Conservation (phyloP, 1,140 invertebrate genomes). For the Drosophila eugracilis region DNA sequence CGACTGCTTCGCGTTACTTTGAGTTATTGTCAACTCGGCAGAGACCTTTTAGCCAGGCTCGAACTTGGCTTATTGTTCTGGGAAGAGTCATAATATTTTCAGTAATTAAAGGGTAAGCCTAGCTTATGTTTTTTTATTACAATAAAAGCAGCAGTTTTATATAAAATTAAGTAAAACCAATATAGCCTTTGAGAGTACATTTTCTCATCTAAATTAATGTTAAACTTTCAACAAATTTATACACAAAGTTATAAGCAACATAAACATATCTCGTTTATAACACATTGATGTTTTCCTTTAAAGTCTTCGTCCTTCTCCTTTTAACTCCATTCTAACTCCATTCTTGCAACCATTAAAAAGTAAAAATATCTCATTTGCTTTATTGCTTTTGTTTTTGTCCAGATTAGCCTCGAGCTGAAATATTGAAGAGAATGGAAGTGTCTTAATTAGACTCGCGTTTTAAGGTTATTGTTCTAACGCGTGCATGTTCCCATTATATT, state of each 20-base stretch:
- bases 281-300: not conserved
- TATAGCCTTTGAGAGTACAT: too few species aligned
- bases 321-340: too few species aligned
- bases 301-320: too few species aligned
- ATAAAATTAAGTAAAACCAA: too few species aligned
- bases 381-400: slow-evolving; percentile 24
- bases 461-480: slow-evolving; percentile 63
- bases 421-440: slow-evolving; percentile 15
- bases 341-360: slow-evolving; percentile 8
- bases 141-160: too few species aligned
- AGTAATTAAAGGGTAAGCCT: not conserved
- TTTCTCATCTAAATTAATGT: too few species aligned
- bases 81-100: not conserved
- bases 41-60: slow-evolving; percentile 4
- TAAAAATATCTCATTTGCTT: slow-evolving; percentile 6
- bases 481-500: slow-evolving; percentile 56
- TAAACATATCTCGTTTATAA: too few species aligned
- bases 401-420: slow-evolving; percentile 5
- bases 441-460: slow-evolving; percentile 66
- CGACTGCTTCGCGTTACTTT: slow-evolving; percentile 39
- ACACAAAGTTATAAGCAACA: not conserved
- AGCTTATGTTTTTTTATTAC: too few species aligned
- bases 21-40: slow-evolving; percentile 57
- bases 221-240: not conserved
- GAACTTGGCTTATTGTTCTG: not conserved